Evolutionary conservation across 1,140 invertebrate genomes (phyloP).

Genomic region (Musca vetustissima): DNA sequence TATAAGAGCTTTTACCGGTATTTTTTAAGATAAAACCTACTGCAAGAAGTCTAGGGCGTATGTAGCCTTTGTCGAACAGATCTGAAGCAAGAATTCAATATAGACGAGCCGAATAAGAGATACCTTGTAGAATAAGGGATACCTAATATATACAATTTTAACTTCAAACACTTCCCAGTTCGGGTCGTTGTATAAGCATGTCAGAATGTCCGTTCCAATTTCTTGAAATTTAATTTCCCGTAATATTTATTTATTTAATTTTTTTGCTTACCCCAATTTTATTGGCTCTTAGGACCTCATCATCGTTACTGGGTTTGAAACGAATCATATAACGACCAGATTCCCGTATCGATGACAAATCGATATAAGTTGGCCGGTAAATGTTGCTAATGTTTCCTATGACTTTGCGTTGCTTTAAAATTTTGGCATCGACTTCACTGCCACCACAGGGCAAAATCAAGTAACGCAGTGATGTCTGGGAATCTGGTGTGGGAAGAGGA

Average conservation of each 20-base stretch:
- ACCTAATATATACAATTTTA: no score
- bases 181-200: no score
- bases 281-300: constrained; percentile 47
- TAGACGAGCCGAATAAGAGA: no score
- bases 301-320: constrained; percentile 49
- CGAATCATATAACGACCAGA: constrained; percentile 46
- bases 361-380: constrained; percentile 47
- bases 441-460: constrained; percentile 47
- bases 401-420: constrained; percentile 36
- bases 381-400: constrained; percentile 37
- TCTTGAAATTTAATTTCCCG: not conserved
- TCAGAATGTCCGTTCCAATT: no score
- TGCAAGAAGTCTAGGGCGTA: no score
- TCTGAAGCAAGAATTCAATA: no score
- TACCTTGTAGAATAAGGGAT: no score
- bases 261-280: constrained; percentile 45
- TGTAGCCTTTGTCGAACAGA: no score
- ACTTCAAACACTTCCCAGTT: no score
- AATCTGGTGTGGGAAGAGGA: not conserved
- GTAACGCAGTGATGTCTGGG: constrained; percentile 35
- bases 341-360: constrained; percentile 34
- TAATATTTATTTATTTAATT: no score
- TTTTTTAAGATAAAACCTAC: no score
- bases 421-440: constrained; percentile 45
- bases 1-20: no score